Evolutionary conservation across 2,113 vertebrate species (phyloP).

Genomic region (Gila orcuttii): DNA sequence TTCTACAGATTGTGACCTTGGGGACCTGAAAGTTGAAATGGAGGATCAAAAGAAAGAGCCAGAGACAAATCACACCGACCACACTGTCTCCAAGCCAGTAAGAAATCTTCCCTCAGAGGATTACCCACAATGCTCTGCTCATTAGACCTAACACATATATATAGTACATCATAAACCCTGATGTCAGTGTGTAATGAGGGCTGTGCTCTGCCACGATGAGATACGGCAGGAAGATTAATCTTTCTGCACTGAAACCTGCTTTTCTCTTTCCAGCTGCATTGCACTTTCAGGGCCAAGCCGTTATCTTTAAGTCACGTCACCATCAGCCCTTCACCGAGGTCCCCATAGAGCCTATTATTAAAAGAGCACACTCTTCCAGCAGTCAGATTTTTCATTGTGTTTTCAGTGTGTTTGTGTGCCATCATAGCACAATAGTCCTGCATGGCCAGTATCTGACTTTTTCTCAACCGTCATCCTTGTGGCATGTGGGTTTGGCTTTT

Average conservation of each 20-base stretch:
- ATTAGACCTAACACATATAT: not conserved
- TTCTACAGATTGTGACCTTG: conserved; percentile 86
- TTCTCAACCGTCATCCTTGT: not conserved
- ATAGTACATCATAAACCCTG: conserved; percentile 15
- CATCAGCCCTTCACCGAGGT: not conserved
- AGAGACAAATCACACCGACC: conserved; percentile 51
- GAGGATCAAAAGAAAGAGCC: conserved; percentile 76
- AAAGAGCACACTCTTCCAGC: not conserved
- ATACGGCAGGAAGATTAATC: conserved; percentile 28
- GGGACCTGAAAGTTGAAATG: conserved; percentile 85
- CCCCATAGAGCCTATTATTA: conserved; percentile 6
- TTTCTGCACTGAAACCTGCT: not conserved
- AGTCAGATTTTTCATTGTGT: not conserved
- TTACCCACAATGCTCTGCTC: conserved; percentile 13
- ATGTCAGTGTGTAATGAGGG: conserved; percentile 20
- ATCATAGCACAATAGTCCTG: conserved; percentile 23
- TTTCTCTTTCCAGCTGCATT: conserved; percentile 34
- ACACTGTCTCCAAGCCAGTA: conserved; percentile 71
- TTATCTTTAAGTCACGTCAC: conserved; percentile 32
- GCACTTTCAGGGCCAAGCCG: not conserved
- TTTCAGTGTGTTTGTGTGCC: not conserved
- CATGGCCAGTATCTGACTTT: conserved; percentile 21
- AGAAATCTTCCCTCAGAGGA: conserved; percentile 52
- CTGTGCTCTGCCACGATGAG: conserved; percentile 9
- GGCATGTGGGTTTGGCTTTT: conserved; percentile 37